Percentiles rank a stretch among this genome's conserved stretches.
phyloP scores from a whole-genome alignment of 2,797 vertebrate species.

The Pseudochirops corinnae region DNA sequence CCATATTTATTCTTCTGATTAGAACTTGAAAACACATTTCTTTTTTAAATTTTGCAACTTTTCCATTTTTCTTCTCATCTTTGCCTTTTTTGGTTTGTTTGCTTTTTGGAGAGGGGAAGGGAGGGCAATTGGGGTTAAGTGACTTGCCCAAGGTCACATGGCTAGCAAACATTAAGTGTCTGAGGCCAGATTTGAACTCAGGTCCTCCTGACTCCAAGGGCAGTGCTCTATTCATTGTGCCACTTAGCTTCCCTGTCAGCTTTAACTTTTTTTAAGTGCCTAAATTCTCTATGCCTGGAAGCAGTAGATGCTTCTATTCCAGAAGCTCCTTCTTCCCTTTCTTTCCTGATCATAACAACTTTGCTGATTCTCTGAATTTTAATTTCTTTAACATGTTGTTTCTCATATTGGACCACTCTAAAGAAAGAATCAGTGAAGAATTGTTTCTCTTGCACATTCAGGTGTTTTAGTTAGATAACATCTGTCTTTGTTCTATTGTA shows the following conservation, averaged over 20 bases:
- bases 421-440: slow-evolving; percentile 96
- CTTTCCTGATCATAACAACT: slow-evolving; percentile 96
- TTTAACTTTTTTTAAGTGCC: slow-evolving; percentile 72
- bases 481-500: slow-evolving; percentile 93
- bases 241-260: neutral
- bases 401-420: slow-evolving; percentile 92
- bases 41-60: slow-evolving; percentile 38
- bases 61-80: neutral
- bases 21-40: slow-evolving; percentile 62
- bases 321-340: slow-evolving; percentile 83
- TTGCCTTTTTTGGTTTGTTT: neutral
- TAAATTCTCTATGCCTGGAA: slow-evolving; percentile 76
- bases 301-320: slow-evolving; percentile 77
- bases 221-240: too few species aligned
- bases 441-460: slow-evolving; percentile 93
- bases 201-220: too few species aligned
- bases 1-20: neutral
- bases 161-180: too few species aligned
- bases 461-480: slow-evolving; percentile 92
- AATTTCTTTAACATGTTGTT: slow-evolving; percentile 85
- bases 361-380: slow-evolving; percentile 93
- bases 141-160: too few species aligned
- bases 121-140: too few species aligned
- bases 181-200: too few species aligned
- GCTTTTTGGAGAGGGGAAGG: too few species aligned